Evolutionary conservation across 2,888 invertebrate genomes (phyloP), one percentile per base, ranked within the genome.

Genomic region (Sialis fuliginosa): DNA sequence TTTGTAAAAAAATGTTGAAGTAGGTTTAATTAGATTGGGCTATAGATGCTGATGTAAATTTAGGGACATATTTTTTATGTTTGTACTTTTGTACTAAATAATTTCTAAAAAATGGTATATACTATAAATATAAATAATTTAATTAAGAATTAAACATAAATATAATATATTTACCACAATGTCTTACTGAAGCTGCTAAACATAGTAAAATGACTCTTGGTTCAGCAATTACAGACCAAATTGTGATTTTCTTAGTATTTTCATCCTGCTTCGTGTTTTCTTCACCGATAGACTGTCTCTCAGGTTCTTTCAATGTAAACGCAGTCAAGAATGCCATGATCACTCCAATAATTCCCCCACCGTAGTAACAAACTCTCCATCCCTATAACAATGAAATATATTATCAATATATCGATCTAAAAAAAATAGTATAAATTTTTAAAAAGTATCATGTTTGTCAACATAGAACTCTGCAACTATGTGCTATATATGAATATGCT

Each of bases 121-220:
- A 4, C 22, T 22, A 22, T 2, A 22, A 22, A 22, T 22, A 22
- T 22, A 22, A 4, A 22, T 22, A 22, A 22, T 22, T 22, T 2
- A 22, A 22, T 22, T 22, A 22, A 22, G 4, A 2, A 22, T 4
- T 22, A 22, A 22, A 22, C 2, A 22, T 22, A 22, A 22, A 22
- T 22, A 22, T 2, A 22, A 39, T 47, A 42, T 43, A 52, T 65
- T 66, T 57, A 81, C 83, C 89, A 54, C 86, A 86, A 66, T 90
- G 89, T 55, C 89, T 76, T 54, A 90, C 81, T 39, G 88, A 87
- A 12, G 89, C 89, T n/a, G 88, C 89, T 2, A 89, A 62, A 61
- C 85, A 86, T 46, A 90, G 67, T 60, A 89, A 71, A 33, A 89
- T 67, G 53, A 90, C 74, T 48, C 87, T 73, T 1, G 89, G 89